A percentile compares a stretch with the other conserved stretches of the same genome.
Evolutionary conservation across 2,113 vertebrate species (phyloP).

Genomic region (Mobula birostris): DNA sequence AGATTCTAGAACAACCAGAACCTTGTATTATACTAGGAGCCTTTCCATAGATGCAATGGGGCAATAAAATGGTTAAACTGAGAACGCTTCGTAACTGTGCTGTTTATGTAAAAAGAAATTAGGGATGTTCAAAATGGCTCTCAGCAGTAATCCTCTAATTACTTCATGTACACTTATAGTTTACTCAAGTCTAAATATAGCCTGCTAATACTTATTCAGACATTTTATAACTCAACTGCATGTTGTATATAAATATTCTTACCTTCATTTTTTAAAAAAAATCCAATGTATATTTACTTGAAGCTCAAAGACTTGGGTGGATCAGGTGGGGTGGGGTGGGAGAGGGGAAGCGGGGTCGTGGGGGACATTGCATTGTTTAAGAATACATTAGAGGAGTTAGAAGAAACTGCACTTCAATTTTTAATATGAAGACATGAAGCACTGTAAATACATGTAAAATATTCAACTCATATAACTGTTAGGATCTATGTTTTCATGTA

Average conservation of each 20-base stretch:
- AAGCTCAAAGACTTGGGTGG: conserved; percentile 21
- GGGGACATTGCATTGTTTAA: conserved; percentile 22
- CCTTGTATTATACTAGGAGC: background rate
- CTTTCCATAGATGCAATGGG: conserved; percentile 4
- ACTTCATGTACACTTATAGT: background rate
- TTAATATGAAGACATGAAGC: conserved; percentile 25
- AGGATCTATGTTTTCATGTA: background rate
- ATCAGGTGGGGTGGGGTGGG: background rate
- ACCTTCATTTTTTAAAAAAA: conserved; percentile 11
- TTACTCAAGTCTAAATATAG: conserved; percentile 32
- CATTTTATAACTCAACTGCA: conserved; percentile 34
- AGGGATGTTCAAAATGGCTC: conserved; percentile 22
- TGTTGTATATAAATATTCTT: conserved; percentile 38
- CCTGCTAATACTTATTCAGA: conserved; percentile 36
- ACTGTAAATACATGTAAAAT: conserved; percentile 37
- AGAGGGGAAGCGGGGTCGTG: background rate
- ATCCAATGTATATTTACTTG: conserved; percentile 23
- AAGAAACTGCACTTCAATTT: conserved; percentile 30
- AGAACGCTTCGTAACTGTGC: background rate
- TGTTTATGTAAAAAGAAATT: conserved; percentile 3
- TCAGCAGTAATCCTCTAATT: conserved; percentile 10
- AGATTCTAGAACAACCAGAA: background rate
- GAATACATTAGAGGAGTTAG: conserved; percentile 30
- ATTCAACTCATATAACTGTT: conserved; percentile 13
- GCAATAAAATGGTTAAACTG: conserved; percentile 4